A percentile compares a stretch with the other conserved stretches of the same genome.
Conservation (phyloP, 2,888 invertebrate genomes). For the Adineta ricciae region DNA sequence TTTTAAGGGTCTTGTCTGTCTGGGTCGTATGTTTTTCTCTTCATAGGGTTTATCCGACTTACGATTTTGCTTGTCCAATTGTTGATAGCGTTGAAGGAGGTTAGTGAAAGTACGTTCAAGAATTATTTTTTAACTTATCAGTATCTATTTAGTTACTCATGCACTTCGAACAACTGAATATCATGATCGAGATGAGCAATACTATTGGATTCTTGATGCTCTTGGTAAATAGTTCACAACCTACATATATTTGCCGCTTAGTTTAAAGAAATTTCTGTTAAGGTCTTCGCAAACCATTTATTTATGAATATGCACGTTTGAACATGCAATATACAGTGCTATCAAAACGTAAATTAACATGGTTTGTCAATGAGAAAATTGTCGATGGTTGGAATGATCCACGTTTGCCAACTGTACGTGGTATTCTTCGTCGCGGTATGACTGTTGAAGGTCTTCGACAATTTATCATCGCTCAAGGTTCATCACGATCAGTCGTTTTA, state of each 20-base stretch:
- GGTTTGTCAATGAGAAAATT: slow-evolving; percentile 84
- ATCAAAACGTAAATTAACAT: slow-evolving; percentile 89
- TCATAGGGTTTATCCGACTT: slow-evolving; percentile 87
- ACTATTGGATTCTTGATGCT: slow-evolving; percentile 67
- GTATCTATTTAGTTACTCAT: slow-evolving; percentile 66
- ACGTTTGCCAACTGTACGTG: slow-evolving; percentile 92
- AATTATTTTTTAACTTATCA: neutral
- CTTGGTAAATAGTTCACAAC: slow-evolving; percentile 39
- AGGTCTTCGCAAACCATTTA: slow-evolving; percentile 67
- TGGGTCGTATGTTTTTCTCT: too few relatives aligned
- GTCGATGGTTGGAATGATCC: slow-evolving; percentile 99
- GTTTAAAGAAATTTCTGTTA: slow-evolving; percentile 34
- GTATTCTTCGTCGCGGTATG: slow-evolving; percentile 86
- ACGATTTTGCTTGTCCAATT: slow-evolving; percentile 98
- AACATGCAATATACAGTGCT: slow-evolving; percentile 97
- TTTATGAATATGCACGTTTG: slow-evolving; percentile 88
- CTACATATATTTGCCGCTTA: neutral
- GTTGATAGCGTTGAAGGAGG: slow-evolving; percentile 84
- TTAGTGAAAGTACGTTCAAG: neutral
- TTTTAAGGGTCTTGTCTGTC: too few relatives aligned
- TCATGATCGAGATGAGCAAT: slow-evolving; percentile 86
- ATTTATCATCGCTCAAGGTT: slow-evolving; percentile 91
- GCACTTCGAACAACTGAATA: slow-evolving; percentile 95
- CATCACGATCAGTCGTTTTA: slow-evolving; percentile 87
- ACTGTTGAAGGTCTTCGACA: slow-evolving; percentile 89